phyloP scores from a whole-genome alignment of 1,140 invertebrate genomes.

The Megalonaias nervosa region DNA sequence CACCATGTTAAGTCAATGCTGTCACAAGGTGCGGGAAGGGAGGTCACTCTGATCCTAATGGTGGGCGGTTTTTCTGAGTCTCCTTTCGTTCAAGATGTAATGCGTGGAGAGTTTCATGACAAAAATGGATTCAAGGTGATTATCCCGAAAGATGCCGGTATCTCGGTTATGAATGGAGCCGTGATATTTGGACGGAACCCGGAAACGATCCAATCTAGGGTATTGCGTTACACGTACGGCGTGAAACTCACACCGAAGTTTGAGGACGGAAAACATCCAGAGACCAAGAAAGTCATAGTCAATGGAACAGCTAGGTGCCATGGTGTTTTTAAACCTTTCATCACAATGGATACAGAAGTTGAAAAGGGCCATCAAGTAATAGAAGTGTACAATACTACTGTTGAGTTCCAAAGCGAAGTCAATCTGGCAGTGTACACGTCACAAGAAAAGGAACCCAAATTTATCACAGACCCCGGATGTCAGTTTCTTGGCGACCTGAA shows the following conservation, averaged over 20 bases:
- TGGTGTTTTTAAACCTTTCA: constrained; percentile 9
- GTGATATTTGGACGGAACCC: constrained; percentile 14
- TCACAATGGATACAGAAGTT: constrained; percentile 10
- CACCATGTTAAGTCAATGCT: constrained; percentile 8
- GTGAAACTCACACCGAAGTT: constrained; percentile 6
- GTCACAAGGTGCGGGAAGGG: not conserved
- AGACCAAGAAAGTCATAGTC: not conserved
- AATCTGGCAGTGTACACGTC: constrained; percentile 12
- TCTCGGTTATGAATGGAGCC: constrained; percentile 17
- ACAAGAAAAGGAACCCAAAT: not conserved
- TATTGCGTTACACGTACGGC: constrained; percentile 18
- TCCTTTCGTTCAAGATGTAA: constrained; percentile 18
- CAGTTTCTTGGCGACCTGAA: too few species aligned
- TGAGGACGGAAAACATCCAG: not conserved
- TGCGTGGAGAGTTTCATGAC: constrained; percentile 5
- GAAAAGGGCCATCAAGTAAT: constrained; percentile 11
- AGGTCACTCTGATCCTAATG: constrained; percentile 15
- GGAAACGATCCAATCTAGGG: constrained; percentile 2
- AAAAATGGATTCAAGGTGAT: constrained; percentile 11
- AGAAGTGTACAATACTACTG: not conserved
- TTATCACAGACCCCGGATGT: too few species aligned
- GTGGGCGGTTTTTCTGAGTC: constrained; percentile 34
- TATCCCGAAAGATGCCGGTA: constrained; percentile 17
- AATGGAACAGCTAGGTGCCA: not conserved
- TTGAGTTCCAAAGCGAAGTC: not conserved